Base-by-base conservation (phyloP, 37 sponge, comb jelly and placozoan species). In the Ianthella basta region DNA sequence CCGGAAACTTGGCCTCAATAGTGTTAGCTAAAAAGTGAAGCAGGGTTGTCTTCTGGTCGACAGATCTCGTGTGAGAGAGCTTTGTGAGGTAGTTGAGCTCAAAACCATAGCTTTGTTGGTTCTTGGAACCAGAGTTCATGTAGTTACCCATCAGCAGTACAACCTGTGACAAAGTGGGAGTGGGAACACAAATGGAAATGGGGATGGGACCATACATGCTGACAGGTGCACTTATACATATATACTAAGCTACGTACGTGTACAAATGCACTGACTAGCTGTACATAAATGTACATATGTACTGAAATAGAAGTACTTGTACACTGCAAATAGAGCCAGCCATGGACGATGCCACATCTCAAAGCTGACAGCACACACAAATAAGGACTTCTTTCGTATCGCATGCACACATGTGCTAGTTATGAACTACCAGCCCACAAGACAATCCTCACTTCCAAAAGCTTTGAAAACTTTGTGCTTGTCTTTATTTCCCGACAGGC, bases 121-220 rank as follows among this genome's bases (percentile, higher is more conserved):
- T 97, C 36, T 96, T 84, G 15, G 96, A 95, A 8, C 98, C 98
- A 68, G 96, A 85, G 70, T 97, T 97, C 98, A 97, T 97, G 88
- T 97, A 97, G 91, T 97, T 97, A 38, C 98, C 98, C 85, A 95
- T 95, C 82, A 97, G 82, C 24, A 97, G 89, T 56, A 97, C 84
- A 57, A 97, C 30, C 98, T 97, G 84, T 20, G 38, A 59, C 21
- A 44, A 35, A 37, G 67, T 15, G 59, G 19, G 40, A 34, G 39
- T 60, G 64, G 63, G 54, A 34, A 80, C 8, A 57, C 57, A 44
- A 55, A 24, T 33, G 68, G 84, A 30, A 70, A 24, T 44, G 66
- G 21, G 35, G 16, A 77, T 20, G 78, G 53, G 1, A n/a, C 15
- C n/a, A 5, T 16, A 77, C 0, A 77, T 1, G 6, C 34, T 50